phyloP scores from a whole-genome alignment of 2,888 invertebrate genomes.

The Rhabditoides inermis region DNA sequence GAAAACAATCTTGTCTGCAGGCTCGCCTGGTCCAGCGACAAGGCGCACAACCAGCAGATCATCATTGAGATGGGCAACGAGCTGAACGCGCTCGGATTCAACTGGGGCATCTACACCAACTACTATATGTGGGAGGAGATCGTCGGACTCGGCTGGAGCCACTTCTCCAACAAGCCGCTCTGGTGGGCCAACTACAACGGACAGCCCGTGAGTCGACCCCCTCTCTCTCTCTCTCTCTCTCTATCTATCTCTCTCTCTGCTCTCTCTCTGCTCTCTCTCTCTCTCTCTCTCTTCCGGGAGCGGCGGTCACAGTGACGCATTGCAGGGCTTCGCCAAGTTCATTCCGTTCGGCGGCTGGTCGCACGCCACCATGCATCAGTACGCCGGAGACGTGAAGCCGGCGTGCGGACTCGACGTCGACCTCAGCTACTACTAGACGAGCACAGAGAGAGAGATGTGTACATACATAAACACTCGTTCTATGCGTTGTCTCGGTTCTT shows the following conservation, averaged over 20 bases:
- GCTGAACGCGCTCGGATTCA: constrained; percentile 7
- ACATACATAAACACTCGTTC: too few relatives aligned
- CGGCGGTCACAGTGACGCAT: too few relatives aligned
- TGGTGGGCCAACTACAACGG: constrained; percentile 27
- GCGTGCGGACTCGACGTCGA: constrained; percentile 11
- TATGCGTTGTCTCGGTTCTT: too few relatives aligned
- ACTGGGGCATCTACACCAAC: constrained; percentile 18
- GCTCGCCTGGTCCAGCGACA: constrained; percentile 14
- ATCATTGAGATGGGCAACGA: constrained; percentile 16
- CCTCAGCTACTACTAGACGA: too few relatives aligned
- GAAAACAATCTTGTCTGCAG: background rate
- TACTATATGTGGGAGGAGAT: constrained; percentile 24
- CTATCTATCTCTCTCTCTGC: too few relatives aligned
- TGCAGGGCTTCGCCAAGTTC: constrained; percentile 8
- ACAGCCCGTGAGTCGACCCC: constrained; percentile 7
- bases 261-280: too few relatives aligned
- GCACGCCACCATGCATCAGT: constrained; percentile 15
- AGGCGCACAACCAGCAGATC: constrained; percentile 16
- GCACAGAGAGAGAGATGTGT: too few relatives aligned
- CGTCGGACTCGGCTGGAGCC: constrained; percentile 21
- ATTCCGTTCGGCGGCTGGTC: constrained; percentile 16
- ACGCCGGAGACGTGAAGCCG: constrained; percentile 13
- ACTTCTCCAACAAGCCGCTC: constrained; percentile 15
- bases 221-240: too few relatives aligned
- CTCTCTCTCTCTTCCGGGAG: too few relatives aligned